These are phyloP conservation scores for Rhingia campestris DNA, from an alignment of 2,888 invertebrate genomes.

Conservation along the genomic window DNA sequence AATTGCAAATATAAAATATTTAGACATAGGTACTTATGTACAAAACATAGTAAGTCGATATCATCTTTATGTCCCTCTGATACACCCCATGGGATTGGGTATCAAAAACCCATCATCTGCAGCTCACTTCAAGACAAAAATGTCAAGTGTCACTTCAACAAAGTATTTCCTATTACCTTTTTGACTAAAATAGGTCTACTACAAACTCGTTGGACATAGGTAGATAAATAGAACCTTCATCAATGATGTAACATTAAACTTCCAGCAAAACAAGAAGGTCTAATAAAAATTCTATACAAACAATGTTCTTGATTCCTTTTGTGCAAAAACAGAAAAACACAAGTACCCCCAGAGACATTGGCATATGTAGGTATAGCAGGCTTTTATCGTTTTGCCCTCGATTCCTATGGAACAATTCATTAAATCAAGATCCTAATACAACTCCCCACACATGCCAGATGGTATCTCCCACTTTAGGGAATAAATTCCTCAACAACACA, in stretches of 20 bases:
- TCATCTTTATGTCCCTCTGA: no score
- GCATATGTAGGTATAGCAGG: not conserved
- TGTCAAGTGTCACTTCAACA: no score
- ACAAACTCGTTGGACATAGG: not conserved
- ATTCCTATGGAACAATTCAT: slow-evolving; percentile 13
- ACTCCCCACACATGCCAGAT: not conserved
- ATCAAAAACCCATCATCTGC: no score
- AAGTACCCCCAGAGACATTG: not conserved
- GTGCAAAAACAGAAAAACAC: not conserved
- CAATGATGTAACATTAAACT: slow-evolving; percentile 28
- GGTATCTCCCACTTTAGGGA: not conserved
- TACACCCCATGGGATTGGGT: no score
- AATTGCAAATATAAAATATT: no score
- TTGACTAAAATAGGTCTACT: no score
- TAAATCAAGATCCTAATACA: slow-evolving; percentile 17
- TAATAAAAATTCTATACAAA: slow-evolving; percentile 18
- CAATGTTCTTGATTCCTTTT: slow-evolving; percentile 17
- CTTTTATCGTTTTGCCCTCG: slow-evolving; percentile 11
- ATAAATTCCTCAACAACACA: slow-evolving; percentile 4
- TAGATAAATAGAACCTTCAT: not conserved
- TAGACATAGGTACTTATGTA: no score
- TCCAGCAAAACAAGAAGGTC: not conserved
- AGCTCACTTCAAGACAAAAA: no score
- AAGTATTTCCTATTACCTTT: no score
- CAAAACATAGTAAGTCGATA: no score